A percentile compares a stretch with the other conserved stretches of the same genome.
phyloP scores from a whole-genome alignment of 1,140 invertebrate genomes.

The Meloidogyne chitwoodi region DNA sequence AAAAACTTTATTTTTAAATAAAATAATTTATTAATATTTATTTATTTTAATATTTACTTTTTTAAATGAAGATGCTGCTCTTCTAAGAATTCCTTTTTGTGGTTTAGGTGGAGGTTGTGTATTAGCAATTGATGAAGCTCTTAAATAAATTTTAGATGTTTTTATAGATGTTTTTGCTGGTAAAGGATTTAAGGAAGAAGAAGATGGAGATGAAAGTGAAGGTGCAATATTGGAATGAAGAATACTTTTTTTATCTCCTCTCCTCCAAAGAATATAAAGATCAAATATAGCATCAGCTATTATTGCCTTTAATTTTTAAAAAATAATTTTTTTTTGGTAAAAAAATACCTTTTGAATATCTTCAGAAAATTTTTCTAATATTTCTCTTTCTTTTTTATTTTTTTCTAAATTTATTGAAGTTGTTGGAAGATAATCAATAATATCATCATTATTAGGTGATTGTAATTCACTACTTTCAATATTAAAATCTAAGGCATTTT shows the following conservation, averaged over 20 bases:
- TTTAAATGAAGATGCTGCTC: background rate
- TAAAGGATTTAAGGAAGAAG: background rate
- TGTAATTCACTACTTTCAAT: background rate
- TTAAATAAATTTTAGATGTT: background rate
- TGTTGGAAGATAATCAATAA: background rate
- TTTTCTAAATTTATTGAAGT: background rate
- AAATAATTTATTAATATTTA: too few species aligned
- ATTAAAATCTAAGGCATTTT: background rate
- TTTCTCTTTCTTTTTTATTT: background rate
- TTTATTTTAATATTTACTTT: too few species aligned
- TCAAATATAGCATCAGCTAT: slow-evolving; percentile 14
- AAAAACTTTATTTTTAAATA: too few species aligned
- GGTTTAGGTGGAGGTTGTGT: background rate
- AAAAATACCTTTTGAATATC: slow-evolving; percentile 8
- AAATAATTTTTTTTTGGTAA: background rate
- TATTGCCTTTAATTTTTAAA: background rate
- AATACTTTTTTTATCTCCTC: slow-evolving; percentile 3
- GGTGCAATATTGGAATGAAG: background rate
- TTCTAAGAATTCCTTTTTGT: background rate
- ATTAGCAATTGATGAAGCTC: background rate
- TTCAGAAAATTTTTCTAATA: slow-evolving; percentile 4
- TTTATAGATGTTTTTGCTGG: background rate
- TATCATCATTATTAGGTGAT: slow-evolving; percentile 14
- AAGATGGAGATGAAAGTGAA: slow-evolving; percentile 5
- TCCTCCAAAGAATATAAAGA: background rate